Conservation (phyloP, 2,888 invertebrate species). For the Mimachlamys varia region DNA sequence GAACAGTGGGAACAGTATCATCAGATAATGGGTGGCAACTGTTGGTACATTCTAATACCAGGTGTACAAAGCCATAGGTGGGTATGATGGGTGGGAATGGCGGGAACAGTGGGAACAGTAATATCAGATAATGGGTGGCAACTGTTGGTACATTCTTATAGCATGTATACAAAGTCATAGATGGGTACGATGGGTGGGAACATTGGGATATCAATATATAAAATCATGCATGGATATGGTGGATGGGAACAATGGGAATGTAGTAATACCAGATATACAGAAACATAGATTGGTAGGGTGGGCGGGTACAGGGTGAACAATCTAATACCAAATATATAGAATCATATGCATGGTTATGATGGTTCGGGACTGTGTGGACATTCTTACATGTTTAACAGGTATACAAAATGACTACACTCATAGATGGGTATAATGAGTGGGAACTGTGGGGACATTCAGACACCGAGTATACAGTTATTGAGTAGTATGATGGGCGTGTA, state of each 20-base stretch:
- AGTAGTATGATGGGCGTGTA: too few relatives aligned
- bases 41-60: neutral
- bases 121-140: too few relatives aligned
- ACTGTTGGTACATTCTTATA: too few relatives aligned
- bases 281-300: neutral
- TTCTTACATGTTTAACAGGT: too few relatives aligned
- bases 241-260: neutral
- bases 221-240: neutral
- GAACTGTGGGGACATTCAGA: neutral
- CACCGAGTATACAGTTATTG: too few relatives aligned
- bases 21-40: neutral
- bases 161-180: neutral
- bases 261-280: neutral
- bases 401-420: too few relatives aligned
- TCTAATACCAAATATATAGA: neutral
- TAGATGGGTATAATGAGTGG: neutral
- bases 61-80: neutral
- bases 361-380: neutral
- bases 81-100: neutral
- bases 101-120: too few relatives aligned
- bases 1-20: neutral
- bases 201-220: neutral
- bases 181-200: neutral
- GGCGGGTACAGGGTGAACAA: too few relatives aligned
- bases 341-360: neutral